phyloP scores from a whole-genome alignment of 2,113 vertebrate genomes.

The Chrysemys picta region DNA sequence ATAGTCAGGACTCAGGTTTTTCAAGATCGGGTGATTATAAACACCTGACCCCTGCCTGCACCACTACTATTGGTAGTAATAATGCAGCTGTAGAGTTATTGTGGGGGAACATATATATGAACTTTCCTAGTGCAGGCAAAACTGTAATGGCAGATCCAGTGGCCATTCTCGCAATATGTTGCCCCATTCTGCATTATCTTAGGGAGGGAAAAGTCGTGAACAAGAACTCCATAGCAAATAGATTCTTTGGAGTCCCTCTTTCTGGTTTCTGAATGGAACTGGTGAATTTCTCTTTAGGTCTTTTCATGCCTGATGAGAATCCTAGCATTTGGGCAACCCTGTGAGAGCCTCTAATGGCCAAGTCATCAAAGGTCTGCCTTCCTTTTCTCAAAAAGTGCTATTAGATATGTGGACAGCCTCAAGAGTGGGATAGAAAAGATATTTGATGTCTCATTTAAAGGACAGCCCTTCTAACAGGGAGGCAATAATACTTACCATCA shows the following conservation, averaged over 20 bases:
- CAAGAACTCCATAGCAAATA: too few species aligned
- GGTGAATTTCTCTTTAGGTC: neutral
- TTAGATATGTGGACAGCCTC: neutral
- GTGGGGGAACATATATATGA: neutral
- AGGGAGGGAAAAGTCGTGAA: neutral
- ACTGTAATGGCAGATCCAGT: rapidly evolving
- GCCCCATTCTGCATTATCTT: neutral
- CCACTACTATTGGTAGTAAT: neutral
- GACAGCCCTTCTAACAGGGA: neutral
- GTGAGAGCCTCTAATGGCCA: neutral
- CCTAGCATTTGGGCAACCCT: neutral
- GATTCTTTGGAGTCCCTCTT: neutral
- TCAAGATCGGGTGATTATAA: neutral
- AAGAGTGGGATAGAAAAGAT: neutral
- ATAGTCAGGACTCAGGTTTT: neutral
- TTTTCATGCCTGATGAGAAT: neutral
- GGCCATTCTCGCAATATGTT: neutral
- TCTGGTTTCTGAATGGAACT: neutral
- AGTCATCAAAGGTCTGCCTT: neutral
- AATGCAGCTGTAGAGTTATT: neutral
- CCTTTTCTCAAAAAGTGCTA: neutral
- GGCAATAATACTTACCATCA: neutral
- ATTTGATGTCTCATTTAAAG: neutral
- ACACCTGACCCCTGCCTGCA: neutral
- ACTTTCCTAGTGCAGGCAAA: neutral